Evolutionary conservation across 2,888 invertebrate species (phyloP).

Genomic region (Cephonodes hylas): DNA sequence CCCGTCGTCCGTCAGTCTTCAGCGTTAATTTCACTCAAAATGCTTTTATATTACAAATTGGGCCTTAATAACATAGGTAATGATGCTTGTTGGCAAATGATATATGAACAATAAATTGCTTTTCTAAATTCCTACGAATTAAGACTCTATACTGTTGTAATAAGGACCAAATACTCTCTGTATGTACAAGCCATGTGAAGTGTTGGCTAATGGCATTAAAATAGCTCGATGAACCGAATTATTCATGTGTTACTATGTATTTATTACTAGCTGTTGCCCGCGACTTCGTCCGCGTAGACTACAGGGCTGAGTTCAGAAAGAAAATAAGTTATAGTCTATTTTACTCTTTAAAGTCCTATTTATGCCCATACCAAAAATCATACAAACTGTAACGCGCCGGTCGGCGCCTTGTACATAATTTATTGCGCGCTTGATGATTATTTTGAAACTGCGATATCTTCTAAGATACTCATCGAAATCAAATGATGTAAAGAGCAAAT

Average conservation of each 20-base stretch:
- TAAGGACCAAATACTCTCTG: background rate
- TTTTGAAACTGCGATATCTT: too few relatives aligned
- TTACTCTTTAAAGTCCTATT: too few relatives aligned
- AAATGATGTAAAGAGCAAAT: too few relatives aligned
- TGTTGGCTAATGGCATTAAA: slow-evolving; percentile 9
- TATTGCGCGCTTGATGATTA: too few relatives aligned
- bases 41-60: slow-evolving; percentile 41
- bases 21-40: slow-evolving; percentile 44
- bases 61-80: slow-evolving; percentile 41
- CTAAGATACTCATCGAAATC: too few relatives aligned
- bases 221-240: slow-evolving; percentile 1
- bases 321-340: too few relatives aligned
- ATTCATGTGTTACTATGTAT: background rate
- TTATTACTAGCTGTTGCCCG: too few relatives aligned
- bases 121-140: slow-evolving; percentile 8
- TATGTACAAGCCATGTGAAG: slow-evolving; percentile 4
- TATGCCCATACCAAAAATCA: too few relatives aligned
- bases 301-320: too few relatives aligned
- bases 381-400: too few relatives aligned
- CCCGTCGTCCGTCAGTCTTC: slow-evolving; percentile 26
- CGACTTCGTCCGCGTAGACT: too few relatives aligned
- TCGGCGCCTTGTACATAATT: too few relatives aligned
- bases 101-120: slow-evolving; percentile 52
- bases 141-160: slow-evolving; percentile 1
- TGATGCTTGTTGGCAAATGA: slow-evolving; percentile 55